Evolutionary conservation across 2,888 invertebrate species (phyloP), one percentile per base, ranked within the genome.

Genomic region (Hecatera dysodea): DNA sequence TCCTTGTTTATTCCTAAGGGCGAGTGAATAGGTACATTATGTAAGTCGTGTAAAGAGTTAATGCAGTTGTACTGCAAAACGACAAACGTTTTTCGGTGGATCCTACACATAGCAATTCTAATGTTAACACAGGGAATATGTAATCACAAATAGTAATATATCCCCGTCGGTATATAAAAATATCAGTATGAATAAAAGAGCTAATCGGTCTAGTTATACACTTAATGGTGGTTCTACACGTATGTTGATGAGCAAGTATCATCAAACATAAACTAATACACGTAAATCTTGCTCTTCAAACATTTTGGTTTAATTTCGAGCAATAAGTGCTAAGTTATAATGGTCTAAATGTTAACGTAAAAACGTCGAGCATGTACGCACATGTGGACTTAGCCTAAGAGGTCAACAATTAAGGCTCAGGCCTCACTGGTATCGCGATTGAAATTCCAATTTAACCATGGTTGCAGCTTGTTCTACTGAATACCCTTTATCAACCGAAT

Each of bases 61-160:
- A 57, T 62, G 50, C 62, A 59, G 53, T 75, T 46, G n/a, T 60
- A 65, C 66, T 72, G 59, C 62, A 69, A 68, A 69, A 64, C 46
- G 55, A 36, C 11, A 33, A 42, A 66, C 11, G 46, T 65, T 64
- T 63, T 24, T 68, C 52, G 29, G 50, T 73, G 33, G 36, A 68
- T 75, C 67, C 65, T 72, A 67, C 70, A 63, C 57, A 67, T 46
- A 65, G 44, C 75, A 78, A 79, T 72, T 79, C 12, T 75, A 75
- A 60, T 65, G 53, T 57, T 27, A 56, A 72, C 64, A 72, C 72
- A 67, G 71, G 75, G 71, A 76, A 62, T 60, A 66, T 33, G 50
- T 64, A 57, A 67, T 77, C 53, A 69, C 65, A 68, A 57, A 29
- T 50, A 59, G 48, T 66, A 55, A 59, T 57, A 67, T 39, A 52